A percentile compares a stretch with the other conserved stretches of the same genome.
Conservation (phyloP, 2,888 invertebrate species). For the Emmelina monodactyla region DNA sequence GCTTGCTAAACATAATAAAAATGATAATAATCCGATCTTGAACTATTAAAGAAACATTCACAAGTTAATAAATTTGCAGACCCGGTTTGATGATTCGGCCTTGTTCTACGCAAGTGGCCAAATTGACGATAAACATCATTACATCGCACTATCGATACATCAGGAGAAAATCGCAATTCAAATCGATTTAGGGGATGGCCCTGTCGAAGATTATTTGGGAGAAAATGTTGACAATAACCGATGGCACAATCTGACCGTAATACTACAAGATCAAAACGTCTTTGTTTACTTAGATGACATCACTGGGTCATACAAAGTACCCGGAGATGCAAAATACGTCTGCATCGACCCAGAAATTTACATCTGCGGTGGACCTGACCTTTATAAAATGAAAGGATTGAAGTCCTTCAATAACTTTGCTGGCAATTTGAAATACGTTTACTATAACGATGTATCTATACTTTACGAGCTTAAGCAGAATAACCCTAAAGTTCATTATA, state of each 20-base stretch:
- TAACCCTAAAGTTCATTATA: slow-evolving; percentile 86
- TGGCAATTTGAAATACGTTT: slow-evolving; percentile 90
- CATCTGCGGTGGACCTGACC: slow-evolving; percentile 87
- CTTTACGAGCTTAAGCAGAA: slow-evolving; percentile 85
- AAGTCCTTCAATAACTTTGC: slow-evolving; percentile 86
- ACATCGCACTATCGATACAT: slow-evolving; percentile 86
- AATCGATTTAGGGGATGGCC: slow-evolving; percentile 86
- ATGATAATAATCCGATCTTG: no score
- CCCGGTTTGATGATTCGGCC: slow-evolving; percentile 89
- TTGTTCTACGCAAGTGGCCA: slow-evolving; percentile 94
- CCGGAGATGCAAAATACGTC: slow-evolving; percentile 71
- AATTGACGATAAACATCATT: slow-evolving; percentile 86
- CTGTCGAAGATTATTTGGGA: slow-evolving; percentile 73
- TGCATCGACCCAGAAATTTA: slow-evolving; percentile 95
- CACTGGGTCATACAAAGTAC: slow-evolving; percentile 73
- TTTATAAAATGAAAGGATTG: slow-evolving; percentile 82
- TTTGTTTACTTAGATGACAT: slow-evolving; percentile 80
- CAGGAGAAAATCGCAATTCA: slow-evolving; percentile 85
- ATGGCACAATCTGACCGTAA: slow-evolving; percentile 92
- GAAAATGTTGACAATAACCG: slow-evolving; percentile 74
- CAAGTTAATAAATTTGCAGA: slow-evolving; percentile 60
- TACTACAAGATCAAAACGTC: slow-evolving; percentile 77
- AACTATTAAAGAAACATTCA: no score
- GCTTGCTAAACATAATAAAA: background rate
- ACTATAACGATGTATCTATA: slow-evolving; percentile 92